A percentile compares a stretch with the other conserved stretches of the same genome.
These are phyloP conservation scores for Hyposmocoma kahamanoa DNA, from an alignment of 1,140 invertebrate species.

Conservation along the genomic window DNA sequence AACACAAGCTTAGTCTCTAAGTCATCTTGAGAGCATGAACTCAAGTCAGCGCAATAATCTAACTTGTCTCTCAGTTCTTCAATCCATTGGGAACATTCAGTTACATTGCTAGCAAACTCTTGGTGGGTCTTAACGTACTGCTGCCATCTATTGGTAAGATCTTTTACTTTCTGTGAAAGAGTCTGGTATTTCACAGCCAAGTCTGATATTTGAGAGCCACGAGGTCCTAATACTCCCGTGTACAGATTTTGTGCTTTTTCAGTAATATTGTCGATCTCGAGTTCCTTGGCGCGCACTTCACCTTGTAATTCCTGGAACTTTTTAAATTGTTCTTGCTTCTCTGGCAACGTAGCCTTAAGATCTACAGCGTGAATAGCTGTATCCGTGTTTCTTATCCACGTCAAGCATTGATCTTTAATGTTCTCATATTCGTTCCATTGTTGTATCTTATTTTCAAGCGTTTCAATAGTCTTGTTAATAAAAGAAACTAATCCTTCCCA, in stretches of 20 bases:
- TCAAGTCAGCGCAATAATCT: slow-evolving; percentile 87
- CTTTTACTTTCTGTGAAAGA: slow-evolving; percentile 91
- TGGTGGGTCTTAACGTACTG: slow-evolving; percentile 92
- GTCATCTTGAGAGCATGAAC: slow-evolving; percentile 87
- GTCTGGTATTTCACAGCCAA: slow-evolving; percentile 93
- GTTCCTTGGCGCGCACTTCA: slow-evolving; percentile 91
- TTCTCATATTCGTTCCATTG: slow-evolving; percentile 94
- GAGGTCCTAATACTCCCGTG: slow-evolving; percentile 76
- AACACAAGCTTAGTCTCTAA: slow-evolving; percentile 88
- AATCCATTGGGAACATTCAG: slow-evolving; percentile 89
- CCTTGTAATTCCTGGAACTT: slow-evolving; percentile 87
- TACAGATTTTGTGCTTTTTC: slow-evolving; percentile 91
- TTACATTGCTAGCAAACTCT: slow-evolving; percentile 87
- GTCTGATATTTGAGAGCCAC: slow-evolving; percentile 88
- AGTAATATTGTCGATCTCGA: slow-evolving; percentile 94
- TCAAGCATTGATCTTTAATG: slow-evolving; percentile 87
- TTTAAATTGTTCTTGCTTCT: slow-evolving; percentile 91
- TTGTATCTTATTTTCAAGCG: slow-evolving; percentile 86
- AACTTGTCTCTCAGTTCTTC: slow-evolving; percentile 89
- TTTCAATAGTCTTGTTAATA: slow-evolving; percentile 84
- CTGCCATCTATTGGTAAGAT: slow-evolving; percentile 92
- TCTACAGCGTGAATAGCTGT: slow-evolving; percentile 91
- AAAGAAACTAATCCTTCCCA: slow-evolving; percentile 89
- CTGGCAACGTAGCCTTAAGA: slow-evolving; percentile 85
- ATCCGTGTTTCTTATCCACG: slow-evolving; percentile 93